phyloP scores from a whole-genome alignment of 2,888 invertebrate genomes.

The Proisotoma minuta region DNA sequence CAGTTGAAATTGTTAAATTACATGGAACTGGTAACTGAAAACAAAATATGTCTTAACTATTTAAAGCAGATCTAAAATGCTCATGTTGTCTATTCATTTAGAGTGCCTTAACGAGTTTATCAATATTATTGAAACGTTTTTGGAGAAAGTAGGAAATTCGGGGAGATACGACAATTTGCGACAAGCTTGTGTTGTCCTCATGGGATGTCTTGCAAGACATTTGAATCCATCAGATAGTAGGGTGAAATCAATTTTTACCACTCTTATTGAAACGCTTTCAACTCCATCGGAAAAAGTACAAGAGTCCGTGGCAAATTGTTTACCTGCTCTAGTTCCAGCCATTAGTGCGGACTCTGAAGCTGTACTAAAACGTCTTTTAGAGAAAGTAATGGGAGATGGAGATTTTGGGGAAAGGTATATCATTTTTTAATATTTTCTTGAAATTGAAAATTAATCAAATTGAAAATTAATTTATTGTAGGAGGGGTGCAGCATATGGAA shows the following conservation, averaged over 20 bases:
- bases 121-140: conserved; percentile 87
- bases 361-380: conserved; percentile 79
- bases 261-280: conserved; percentile 82
- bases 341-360: conserved; percentile 85
- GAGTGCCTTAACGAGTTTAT: conserved; percentile 61
- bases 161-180: conserved; percentile 86
- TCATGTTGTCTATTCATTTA: conserved; percentile 13
- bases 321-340: conserved; percentile 87
- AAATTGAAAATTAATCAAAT: background rate
- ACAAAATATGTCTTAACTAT: background rate
- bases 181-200: conserved; percentile 91
- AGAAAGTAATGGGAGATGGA: conserved; percentile 80
- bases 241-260: conserved; percentile 87
- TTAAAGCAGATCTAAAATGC: background rate
- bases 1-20: conserved; percentile 81
- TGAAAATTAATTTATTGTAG: conserved; percentile 9
- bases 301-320: conserved; percentile 93
- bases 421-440: background rate
- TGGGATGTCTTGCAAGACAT: conserved; percentile 96
- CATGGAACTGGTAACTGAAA: conserved; percentile 71
- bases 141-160: conserved; percentile 87
- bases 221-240: conserved; percentile 82
- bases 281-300: conserved; percentile 98
- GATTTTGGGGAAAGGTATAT: conserved; percentile 81
- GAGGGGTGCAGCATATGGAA: conserved; percentile 88